Conservation (phyloP, 2,113 vertebrate species). For the Calidris pugnax region DNA sequence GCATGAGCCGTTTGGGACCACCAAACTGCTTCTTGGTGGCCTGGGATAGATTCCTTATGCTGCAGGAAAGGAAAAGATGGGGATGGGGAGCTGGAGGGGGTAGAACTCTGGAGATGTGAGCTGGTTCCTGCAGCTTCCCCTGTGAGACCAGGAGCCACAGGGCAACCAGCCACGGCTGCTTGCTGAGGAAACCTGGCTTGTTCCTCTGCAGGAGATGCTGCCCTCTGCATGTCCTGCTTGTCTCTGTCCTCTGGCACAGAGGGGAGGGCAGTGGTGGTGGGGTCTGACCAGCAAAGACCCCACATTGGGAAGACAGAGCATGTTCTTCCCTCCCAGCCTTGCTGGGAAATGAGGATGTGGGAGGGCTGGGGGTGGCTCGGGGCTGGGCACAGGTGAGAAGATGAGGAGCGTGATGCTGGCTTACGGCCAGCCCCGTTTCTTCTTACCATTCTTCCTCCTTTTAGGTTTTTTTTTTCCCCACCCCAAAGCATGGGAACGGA, state of each 20-base stretch:
- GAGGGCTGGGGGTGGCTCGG: background rate
- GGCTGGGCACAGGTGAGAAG: background rate
- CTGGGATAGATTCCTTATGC: background rate
- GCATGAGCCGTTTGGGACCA: too few species aligned
- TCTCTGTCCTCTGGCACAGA: background rate
- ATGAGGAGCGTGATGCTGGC: background rate
- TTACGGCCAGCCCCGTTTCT: background rate
- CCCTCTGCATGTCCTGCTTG: too few species aligned
- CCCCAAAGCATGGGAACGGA: conserved; percentile 40
- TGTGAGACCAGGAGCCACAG: background rate
- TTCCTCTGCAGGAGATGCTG: background rate
- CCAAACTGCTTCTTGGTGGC: background rate
- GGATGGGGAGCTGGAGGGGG: background rate
- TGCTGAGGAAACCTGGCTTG: background rate
- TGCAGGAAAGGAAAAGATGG: background rate
- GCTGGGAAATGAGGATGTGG: background rate
- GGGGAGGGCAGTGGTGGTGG: background rate
- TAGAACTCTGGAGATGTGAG: background rate
- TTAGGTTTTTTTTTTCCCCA: background rate
- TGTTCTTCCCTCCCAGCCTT: background rate
- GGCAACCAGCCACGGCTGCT: background rate
- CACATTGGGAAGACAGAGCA: background rate
- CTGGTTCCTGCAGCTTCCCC: background rate
- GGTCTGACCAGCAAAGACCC: background rate
- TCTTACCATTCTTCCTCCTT: conserved; percentile 20